Evolutionary conservation across 2,888 invertebrate genomes (phyloP), one percentile per base, ranked within the genome.

Genomic region (Proisotoma minuta): DNA sequence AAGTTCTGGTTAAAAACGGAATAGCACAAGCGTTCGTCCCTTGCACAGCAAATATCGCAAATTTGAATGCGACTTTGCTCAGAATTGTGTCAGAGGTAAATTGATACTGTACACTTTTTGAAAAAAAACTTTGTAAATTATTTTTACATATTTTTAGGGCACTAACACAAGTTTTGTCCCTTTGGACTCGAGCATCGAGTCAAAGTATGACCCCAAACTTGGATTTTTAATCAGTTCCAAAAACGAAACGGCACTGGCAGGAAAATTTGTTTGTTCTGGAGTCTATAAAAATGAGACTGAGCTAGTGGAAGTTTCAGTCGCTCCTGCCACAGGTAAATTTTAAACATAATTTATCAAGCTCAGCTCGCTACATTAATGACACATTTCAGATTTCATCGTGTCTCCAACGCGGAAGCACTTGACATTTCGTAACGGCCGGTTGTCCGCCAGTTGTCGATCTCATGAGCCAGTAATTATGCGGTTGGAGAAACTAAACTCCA

Each of bases 181-280:
- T 4, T 34, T 68, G 54, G 57, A 57, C 3, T 15, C 43, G 18
- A 59, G 60, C 12, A 63, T 68, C 40, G 23, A 56, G 54, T 62
- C 63, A 54, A 63, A 60, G 24, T 68, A 68, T 50, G 63, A 63
- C 22, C 59, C 68, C 12, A 65, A 66, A 27, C 28, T 60, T 51
- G 68, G 68, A 8, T 68, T 68, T 26, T 54, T 62, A 2, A 52
- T 68, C n/a, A 23, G 61, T 29, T 63, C 63, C 5, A 28, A 52
- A 24, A 60, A 66, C 56, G 27, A 47, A 15, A 66, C 39, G 10
- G 51, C 51, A 1, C 60, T 69, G 12, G 58, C 57, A n/a, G 69
- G 69, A 40, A 69, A 69, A 39, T 69, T 62, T 48, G 62, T 69
- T 18, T 69, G 69, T 26, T 66, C 69, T 15, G 69, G 60, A 51